A percentile compares a stretch with the other conserved stretches of the same genome.
Evolutionary conservation across 2,888 invertebrate genomes (phyloP).

Genomic region (Plemyria rubiginata): DNA sequence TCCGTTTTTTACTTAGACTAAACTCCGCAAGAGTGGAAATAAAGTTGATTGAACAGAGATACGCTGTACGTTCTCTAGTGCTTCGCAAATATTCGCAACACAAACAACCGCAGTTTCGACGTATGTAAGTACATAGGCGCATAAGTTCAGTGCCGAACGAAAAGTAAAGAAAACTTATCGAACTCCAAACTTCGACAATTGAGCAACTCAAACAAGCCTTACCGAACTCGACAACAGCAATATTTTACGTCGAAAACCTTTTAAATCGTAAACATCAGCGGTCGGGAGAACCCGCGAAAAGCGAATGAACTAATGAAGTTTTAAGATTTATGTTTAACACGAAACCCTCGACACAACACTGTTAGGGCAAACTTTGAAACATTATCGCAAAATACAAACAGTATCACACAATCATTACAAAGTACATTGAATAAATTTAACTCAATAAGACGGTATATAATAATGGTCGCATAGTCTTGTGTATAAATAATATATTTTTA

Average conservation of each 20-base stretch:
- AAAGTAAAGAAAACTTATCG: conserved; percentile 24
- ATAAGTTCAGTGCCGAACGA: conserved; percentile 8
- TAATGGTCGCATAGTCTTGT: too few relatives aligned
- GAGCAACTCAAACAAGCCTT: conserved; percentile 57
- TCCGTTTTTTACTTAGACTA: too few relatives aligned
- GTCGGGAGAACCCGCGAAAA: conserved; percentile 66
- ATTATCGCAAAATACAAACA: conserved; percentile 11
- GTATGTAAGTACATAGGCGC: background rate
- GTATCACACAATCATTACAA: background rate
- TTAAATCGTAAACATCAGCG: conserved; percentile 79
- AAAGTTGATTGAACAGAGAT: too few relatives aligned
- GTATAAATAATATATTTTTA: too few relatives aligned
- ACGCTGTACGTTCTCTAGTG: background rate
- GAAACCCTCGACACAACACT: conserved; percentile 12
- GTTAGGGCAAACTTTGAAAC: conserved; percentile 13
- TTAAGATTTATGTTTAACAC: conserved; percentile 36
- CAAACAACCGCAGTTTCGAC: background rate
- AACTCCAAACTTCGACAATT: conserved; percentile 41
- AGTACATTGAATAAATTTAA: background rate
- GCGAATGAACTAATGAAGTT: conserved; percentile 70
- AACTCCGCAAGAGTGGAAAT: too few relatives aligned
- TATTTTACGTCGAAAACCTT: conserved; percentile 80
- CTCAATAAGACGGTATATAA: too few relatives aligned
- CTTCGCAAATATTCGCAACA: background rate
- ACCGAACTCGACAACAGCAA: conserved; percentile 69